Percentiles rank a stretch among this genome's conserved stretches.
Evolutionary conservation across 2,888 invertebrate species (phyloP).

Genomic region (Andrena praecox): DNA sequence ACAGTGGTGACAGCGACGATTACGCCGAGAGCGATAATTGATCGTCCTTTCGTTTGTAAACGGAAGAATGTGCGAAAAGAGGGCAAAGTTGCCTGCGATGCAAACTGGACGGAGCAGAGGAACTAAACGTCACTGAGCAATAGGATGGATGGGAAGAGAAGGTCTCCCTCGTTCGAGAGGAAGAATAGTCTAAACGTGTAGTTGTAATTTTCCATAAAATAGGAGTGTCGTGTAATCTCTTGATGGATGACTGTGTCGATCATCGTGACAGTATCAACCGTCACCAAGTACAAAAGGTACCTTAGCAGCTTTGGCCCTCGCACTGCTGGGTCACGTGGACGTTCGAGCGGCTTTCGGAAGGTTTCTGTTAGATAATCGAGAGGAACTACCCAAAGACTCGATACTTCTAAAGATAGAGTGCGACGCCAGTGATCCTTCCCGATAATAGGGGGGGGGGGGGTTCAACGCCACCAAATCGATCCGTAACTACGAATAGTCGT

Average conservation of each 20-base stretch:
- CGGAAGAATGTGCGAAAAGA: background rate
- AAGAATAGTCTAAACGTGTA: conserved; percentile 8
- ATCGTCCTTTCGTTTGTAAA: conserved; percentile 23
- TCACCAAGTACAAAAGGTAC: conserved; percentile 43
- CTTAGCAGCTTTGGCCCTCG: background rate
- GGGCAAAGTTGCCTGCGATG: background rate
- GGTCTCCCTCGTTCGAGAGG: background rate
- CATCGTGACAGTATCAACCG: conserved; percentile 24
- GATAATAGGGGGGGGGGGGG: background rate
- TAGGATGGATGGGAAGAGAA: background rate
- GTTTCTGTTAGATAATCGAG: background rate
- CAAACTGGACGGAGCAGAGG: background rate
- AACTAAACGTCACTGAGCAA: background rate
- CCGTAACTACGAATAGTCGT: conserved; percentile 43
- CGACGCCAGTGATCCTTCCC: background rate
- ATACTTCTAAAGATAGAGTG: conserved; percentile 8
- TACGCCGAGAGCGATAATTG: conserved; percentile 83
- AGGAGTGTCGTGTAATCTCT: conserved; percentile 52
- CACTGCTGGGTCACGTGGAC: background rate
- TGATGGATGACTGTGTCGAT: conserved; percentile 20
- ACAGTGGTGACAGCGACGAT: conserved; percentile 83
- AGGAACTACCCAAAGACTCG: background rate
- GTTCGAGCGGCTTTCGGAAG: background rate
- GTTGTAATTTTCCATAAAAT: conserved; percentile 24
- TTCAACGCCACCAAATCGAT: conserved; percentile 59